Conservation (phyloP, 2,888 invertebrate species). For the Lithodes maja region DNA sequence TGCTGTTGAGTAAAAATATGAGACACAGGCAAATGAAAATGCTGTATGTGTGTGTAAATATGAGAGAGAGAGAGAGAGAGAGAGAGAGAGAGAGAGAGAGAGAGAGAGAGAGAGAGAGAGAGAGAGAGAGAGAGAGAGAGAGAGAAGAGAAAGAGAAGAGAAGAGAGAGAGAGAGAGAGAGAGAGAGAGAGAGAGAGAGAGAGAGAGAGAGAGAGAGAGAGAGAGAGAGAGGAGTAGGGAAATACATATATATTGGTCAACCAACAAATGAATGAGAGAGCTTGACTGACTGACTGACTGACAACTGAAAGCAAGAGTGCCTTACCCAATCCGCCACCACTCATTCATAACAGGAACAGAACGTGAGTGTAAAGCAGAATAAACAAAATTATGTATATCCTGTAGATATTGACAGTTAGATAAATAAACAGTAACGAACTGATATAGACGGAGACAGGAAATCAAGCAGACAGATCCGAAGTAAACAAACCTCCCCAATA, state of each 20-base stretch:
- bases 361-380: no score
- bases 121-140: not conserved
- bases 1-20: not conserved
- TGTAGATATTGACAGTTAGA: no score
- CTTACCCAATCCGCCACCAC: no score
- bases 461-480: no score
- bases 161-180: not conserved
- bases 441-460: no score
- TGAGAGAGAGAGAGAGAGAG: not conserved
- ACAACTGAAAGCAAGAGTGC: no score
- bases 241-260: not conserved
- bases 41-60: not conserved
- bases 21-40: conserved; percentile 7
- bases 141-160: not conserved
- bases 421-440: no score
- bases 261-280: no score
- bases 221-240: not conserved
- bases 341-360: no score
- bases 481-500: no score
- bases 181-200: conserved; percentile 2
- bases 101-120: conserved; percentile 1
- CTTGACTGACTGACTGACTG: no score
- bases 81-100: not conserved
- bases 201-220: conserved; percentile 13
- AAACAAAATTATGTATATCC: no score